Base-by-base conservation (phyloP, 2,888 invertebrate species). In the Venusia cambrica region DNA sequence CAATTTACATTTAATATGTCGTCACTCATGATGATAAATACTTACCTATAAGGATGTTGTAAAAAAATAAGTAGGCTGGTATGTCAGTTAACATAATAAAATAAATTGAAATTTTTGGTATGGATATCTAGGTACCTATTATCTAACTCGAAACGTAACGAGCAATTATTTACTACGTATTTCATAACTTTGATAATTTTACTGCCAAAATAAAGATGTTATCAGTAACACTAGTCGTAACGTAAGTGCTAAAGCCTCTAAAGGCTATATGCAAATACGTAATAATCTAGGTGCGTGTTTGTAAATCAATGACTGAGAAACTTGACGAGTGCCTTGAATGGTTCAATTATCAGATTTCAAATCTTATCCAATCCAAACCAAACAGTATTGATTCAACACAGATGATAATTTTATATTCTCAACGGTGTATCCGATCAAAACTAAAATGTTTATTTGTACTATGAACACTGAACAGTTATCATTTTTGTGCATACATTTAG, bases 241-340 rank as follows among this genome's bases (percentile, higher is more conserved):
- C 26, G 30, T 26, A 9, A 16, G 3, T 20, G 4, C 3, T 13
- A 7, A 19, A 36, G 18, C 11, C 28, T 29, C 8, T 28, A 24
- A 38, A 26, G 20, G 16, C 12, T 17, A 26, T 29, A 20, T 34
- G 25, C 20, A 30, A 30, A 33, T 38, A 29, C 9, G 11, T 13
- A n/a, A 31, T 13, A n/a, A 21, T 30, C 5, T 31, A 7, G 14
- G 14, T 16, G 26, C 21, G 16, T 19, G 8, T 38, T 22, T 32
- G 22, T 18, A 9, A 33, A 32, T 21, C 9, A 27, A 11, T 31
- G 4, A 18, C 6, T n/a, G 16, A 28, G 19, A 33, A 29, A 20
- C 28, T 17, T 6, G 6, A 14, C 6, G 12, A 22, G 11, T 15
- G 15, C 19, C 17, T 28, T 24, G 22, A 28, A 24, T 5, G 14